A percentile compares a stretch with the other conserved stretches of the same genome.
Evolutionary conservation across 2,113 vertebrate species (phyloP).

Genomic region (Melanocharis versteri): DNA sequence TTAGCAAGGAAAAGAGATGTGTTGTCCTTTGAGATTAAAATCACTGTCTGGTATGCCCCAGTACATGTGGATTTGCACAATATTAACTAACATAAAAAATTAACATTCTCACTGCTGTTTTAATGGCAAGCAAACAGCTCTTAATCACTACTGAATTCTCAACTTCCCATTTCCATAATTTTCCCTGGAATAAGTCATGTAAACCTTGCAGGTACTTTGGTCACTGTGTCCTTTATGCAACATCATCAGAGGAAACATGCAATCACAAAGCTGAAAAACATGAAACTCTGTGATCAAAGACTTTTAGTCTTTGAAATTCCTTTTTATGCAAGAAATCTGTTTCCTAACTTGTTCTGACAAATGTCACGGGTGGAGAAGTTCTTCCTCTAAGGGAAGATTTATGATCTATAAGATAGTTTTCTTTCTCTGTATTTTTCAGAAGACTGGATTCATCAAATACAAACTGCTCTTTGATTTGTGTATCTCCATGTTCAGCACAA

Average conservation of each 20-base stretch:
- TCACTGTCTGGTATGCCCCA: not conserved
- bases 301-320: not conserved
- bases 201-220: not conserved
- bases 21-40: not conserved
- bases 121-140: not conserved
- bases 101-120: not conserved
- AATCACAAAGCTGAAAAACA: not conserved
- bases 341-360: not conserved
- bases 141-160: not conserved
- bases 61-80: not conserved
- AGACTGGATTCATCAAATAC: not conserved
- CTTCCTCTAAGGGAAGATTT: not conserved
- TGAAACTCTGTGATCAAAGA: not conserved
- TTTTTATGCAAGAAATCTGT: not conserved
- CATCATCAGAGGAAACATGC: not conserved
- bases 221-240: not conserved
- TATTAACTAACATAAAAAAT: not conserved
- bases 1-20: not conserved
- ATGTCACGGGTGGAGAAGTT: not conserved
- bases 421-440: not conserved
- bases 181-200: not conserved
- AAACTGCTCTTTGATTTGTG: constrained; percentile 3
- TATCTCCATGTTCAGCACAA: not conserved
- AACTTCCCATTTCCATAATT: not conserved
- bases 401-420: not conserved